Percentiles rank a stretch among this genome's conserved stretches.
phyloP scores from a whole-genome alignment of 2,113 vertebrate genomes.

The Calonectris borealis region DNA sequence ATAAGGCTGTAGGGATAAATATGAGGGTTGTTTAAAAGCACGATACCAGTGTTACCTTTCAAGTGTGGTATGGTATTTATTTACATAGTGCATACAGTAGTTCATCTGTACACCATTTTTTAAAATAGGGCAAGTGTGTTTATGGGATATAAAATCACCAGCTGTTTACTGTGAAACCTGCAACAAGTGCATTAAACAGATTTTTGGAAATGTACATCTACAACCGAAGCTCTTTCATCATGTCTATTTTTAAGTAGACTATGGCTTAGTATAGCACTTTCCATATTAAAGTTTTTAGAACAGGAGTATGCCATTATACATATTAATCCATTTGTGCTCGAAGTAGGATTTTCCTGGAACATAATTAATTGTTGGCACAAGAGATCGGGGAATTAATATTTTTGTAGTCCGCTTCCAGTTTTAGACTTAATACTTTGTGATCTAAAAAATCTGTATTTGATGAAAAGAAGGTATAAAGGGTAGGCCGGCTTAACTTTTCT shows the following conservation, averaged over 20 bases:
- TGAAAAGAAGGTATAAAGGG: background rate
- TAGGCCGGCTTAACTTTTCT: background rate
- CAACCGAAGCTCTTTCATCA: background rate
- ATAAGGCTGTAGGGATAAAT: background rate
- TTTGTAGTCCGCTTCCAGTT: background rate
- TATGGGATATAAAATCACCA: background rate
- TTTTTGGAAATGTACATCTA: background rate
- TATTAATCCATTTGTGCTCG: conserved; percentile 38
- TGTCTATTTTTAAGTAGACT: background rate
- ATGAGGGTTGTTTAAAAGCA: background rate
- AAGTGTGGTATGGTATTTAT: background rate
- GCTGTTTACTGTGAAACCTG: background rate
- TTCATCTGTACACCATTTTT: background rate
- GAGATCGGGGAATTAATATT: background rate
- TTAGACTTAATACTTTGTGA: background rate
- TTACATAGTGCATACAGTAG: background rate
- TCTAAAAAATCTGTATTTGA: background rate
- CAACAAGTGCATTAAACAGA: conserved; percentile 1
- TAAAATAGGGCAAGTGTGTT: conserved; percentile 5
- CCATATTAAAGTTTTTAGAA: conserved; percentile 28
- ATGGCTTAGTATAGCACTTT: conserved; percentile 31
- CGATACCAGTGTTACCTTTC: background rate
- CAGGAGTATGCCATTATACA: conserved; percentile 9
- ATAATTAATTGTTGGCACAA: background rate
- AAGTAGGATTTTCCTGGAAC: conserved; percentile 23